These are phyloP conservation scores for Otolemur garnettii DNA, from an alignment of 2,113 vertebrate genomes.

Conservation along the genomic window DNA sequence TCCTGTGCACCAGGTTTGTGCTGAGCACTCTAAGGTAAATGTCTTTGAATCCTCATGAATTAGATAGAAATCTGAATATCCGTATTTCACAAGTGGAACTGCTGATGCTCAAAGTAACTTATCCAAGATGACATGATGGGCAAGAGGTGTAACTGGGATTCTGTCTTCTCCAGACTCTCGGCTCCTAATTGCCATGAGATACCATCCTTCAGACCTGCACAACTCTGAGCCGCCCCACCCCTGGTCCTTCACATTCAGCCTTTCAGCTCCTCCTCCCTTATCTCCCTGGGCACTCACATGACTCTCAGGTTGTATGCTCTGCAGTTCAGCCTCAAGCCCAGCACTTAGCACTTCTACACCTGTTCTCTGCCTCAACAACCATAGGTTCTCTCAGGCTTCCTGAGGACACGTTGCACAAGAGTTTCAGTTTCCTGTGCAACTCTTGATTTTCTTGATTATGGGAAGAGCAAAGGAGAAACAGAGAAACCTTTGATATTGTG, in stretches of 20 bases:
- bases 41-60: background rate
- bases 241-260: background rate
- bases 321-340: background rate
- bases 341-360: background rate
- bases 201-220: background rate
- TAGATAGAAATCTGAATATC: background rate
- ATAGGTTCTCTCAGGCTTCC: background rate
- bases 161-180: background rate
- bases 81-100: background rate
- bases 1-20: background rate
- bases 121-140: too few species aligned
- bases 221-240: too few species aligned
- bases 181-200: background rate
- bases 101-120: background rate
- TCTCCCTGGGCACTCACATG: background rate
- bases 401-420: background rate
- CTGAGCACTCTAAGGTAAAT: background rate
- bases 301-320: background rate
- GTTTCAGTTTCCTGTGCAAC: background rate
- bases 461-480: background rate
- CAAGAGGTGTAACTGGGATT: background rate
- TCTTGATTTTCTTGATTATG: background rate
- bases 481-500: background rate
- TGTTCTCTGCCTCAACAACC: background rate
- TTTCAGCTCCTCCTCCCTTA: background rate